Base-by-base conservation (phyloP, 2,797 vertebrate genomes). In the Gymnothorax reevesii region DNA sequence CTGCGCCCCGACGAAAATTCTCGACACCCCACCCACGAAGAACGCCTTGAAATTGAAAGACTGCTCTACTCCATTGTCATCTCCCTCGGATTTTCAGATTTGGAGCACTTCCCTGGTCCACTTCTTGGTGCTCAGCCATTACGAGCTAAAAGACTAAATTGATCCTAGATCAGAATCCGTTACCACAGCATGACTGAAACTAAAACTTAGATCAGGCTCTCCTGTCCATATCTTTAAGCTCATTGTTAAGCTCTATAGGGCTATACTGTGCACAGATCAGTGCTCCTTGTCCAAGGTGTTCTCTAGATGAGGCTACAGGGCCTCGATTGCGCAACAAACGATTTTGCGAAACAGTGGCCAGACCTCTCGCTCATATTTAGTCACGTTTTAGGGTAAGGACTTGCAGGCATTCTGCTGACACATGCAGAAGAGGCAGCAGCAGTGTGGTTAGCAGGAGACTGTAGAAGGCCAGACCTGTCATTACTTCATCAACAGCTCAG, bases 401-500 rank as follows among this genome's bases (percentile, higher is more conserved):
- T 59, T 10, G 75, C 27, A 83, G 17, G 52, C 8, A 1, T 66
- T 57, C 79, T 25, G 66, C 33, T 27, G 33, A 57, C 79, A 57
- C 59, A 7, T 9, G 25, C 3, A 42, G 49, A 83, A 62, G 9
- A 66, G 62, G 49, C 12, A 59, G 7, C 69, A 91, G 91, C 84
- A 25, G 86, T 92, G 94, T 27, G 94, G 93, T 94, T 90, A 88
- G 86, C 85, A 86, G 88, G 86, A 90, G 91, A 91, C 90, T 90
- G 90, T n/a, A 92, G 91, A 92, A 83, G 89, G 69, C 88, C 88
- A 91, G 92, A 92, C 92, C 90, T 91, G 93, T 94, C 89, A 95
- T 96, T 95, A 95, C 86, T 73, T 88, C 86, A 91, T 92, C 92
- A 93, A 92, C 89, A 91, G 91, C 93, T 94, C 93, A 95, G 94